Conservation (phyloP, 1,140 invertebrate species). For the Xylocopa sonorina region DNA sequence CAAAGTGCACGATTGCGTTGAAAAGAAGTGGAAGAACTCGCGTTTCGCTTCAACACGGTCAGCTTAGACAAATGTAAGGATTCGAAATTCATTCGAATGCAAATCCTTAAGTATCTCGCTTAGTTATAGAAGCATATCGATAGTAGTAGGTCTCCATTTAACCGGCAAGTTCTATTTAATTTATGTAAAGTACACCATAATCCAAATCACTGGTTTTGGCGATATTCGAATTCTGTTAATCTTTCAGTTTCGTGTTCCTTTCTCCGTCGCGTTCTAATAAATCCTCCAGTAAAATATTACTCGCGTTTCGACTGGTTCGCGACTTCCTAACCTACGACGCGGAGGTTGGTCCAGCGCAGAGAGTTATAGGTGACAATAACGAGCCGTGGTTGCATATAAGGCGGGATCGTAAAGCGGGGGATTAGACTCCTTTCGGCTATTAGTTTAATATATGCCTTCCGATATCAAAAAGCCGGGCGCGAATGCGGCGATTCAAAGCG, state of each 20-base stretch:
- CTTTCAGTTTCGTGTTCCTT: neutral
- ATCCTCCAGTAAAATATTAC: constrained; percentile 40
- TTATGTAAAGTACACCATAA: too few species aligned
- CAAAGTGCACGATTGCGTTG: too few species aligned
- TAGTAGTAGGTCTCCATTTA: too few species aligned
- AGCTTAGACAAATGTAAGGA: too few species aligned
- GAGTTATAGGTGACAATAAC: constrained; percentile 68
- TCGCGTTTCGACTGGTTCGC: constrained; percentile 17
- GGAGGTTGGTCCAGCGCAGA: constrained; percentile 15
- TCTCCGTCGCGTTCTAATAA: constrained; percentile 35
- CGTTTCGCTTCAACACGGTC: too few species aligned
- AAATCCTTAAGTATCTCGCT: too few species aligned
- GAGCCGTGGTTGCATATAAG: constrained; percentile 47
- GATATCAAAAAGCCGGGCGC: constrained; percentile 34
- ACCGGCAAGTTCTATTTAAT: too few species aligned
- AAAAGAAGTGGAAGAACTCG: too few species aligned
- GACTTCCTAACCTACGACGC: constrained; percentile 16
- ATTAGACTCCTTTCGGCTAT: constrained; percentile 64
- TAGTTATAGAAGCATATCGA: too few species aligned
- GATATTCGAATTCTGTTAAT: constrained; percentile 26
- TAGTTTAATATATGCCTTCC: constrained; percentile 59
- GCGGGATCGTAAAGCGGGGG: constrained; percentile 63
- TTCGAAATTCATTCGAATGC: too few species aligned
- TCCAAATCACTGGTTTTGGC: neutral
- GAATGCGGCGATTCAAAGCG: constrained; percentile 4